Evolutionary conservation across 2,797 vertebrate genomes (phyloP).

Genomic region (Neomorphus geoffroyi): DNA sequence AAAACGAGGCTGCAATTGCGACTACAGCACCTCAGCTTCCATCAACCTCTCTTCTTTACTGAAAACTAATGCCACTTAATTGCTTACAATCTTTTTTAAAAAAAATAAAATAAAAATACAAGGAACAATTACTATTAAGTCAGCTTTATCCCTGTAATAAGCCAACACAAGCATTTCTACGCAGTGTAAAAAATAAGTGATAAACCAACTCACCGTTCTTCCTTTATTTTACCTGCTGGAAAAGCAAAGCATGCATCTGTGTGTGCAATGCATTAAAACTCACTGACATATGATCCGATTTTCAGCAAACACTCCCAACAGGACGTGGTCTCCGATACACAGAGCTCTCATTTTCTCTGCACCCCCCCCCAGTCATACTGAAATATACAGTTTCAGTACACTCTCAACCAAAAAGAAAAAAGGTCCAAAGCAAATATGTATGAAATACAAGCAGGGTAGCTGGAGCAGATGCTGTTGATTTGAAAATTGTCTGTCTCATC

Average conservation of each 20-base stretch:
- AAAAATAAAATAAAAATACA: slow-evolving; percentile 20
- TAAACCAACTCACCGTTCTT: slow-evolving; percentile 12
- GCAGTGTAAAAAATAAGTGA: background rate
- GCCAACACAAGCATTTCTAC: slow-evolving; percentile 8
- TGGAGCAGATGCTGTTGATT: background rate
- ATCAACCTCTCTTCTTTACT: background rate
- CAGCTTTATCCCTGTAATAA: slow-evolving; percentile 34
- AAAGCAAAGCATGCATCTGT: background rate
- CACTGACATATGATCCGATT: background rate
- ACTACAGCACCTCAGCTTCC: slow-evolving; percentile 7
- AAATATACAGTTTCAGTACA: background rate
- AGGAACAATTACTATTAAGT: slow-evolving; percentile 22
- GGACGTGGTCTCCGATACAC: background rate
- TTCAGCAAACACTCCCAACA: slow-evolving; percentile 25
- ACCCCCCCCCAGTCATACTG: background rate
- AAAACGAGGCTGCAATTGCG: background rate
- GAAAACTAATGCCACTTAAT: slow-evolving; percentile 29
- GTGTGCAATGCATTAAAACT: background rate
- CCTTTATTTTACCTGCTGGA: slow-evolving; percentile 38
- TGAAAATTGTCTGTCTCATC: background rate
- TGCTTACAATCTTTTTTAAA: slow-evolving; percentile 4
- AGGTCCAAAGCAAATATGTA: background rate
- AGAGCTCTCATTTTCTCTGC: background rate
- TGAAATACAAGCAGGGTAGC: background rate
- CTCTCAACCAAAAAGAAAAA: background rate